A percentile compares a stretch with the other conserved stretches of the same genome.
Evolutionary conservation across 1,140 invertebrate species (phyloP).

Genomic region (Palaemon carinicauda): DNA sequence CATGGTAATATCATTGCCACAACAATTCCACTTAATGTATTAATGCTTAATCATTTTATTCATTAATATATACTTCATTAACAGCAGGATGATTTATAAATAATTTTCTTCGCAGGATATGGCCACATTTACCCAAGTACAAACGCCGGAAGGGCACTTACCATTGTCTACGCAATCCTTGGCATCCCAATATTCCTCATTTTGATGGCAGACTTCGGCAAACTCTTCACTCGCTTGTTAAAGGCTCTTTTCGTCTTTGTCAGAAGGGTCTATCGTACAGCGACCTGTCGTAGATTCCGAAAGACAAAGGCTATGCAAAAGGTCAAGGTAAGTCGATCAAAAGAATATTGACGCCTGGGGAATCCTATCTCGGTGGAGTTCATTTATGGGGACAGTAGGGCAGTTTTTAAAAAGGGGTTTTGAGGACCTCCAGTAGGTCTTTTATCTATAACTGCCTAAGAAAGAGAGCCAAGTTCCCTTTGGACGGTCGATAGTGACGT

Average conservation of each 20-base stretch:
- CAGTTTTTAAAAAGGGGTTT: neutral
- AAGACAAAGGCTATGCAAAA: constrained; percentile 78
- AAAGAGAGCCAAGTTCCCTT: too few relatives aligned
- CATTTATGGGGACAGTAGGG: too few relatives aligned
- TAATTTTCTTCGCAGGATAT: constrained; percentile 77
- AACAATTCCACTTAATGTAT: neutral
- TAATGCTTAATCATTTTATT: too few relatives aligned
- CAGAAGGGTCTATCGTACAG: constrained; percentile 83
- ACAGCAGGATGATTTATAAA: too few relatives aligned
- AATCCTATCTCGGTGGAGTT: neutral
- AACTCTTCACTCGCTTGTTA: constrained; percentile 88
- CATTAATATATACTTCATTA: too few relatives aligned
- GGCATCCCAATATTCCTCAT: constrained; percentile 94
- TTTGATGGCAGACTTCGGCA: constrained; percentile 90
- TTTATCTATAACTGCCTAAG: neutral
- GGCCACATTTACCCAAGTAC: constrained; percentile 92
- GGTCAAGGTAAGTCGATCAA: constrained; percentile 3
- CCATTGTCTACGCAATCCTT: constrained; percentile 92
- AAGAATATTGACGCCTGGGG: neutral
- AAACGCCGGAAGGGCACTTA: constrained; percentile 80
- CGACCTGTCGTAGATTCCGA: constrained; percentile 80
- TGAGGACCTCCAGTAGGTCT: neutral
- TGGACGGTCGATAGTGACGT: too few relatives aligned
- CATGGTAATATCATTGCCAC: neutral
- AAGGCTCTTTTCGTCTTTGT: constrained; percentile 94